Evolutionary conservation across 2,797 vertebrate genomes (phyloP).

Genomic region (Hephaestus fuliginosus): DNA sequence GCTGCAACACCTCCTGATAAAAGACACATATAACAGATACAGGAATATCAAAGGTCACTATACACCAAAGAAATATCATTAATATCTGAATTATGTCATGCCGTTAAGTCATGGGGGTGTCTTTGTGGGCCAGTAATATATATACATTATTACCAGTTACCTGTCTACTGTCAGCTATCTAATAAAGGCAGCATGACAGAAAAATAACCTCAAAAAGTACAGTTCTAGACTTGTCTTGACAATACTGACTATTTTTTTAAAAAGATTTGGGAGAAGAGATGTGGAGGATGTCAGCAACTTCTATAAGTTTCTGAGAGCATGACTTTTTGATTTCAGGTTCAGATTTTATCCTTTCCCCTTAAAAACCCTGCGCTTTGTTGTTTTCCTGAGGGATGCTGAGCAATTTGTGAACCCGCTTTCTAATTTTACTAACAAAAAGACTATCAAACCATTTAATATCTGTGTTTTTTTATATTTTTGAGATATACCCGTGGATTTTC

Average conservation of each 20-base stretch:
- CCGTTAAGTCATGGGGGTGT: neutral
- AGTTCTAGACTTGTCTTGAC: no score
- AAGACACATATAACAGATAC: neutral
- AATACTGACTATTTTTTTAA: no score
- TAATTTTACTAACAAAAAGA: no score
- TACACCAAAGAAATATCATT: neutral
- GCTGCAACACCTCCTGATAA: neutral
- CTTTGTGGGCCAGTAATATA: neutral
- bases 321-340: no score
- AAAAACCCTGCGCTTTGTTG: no score
- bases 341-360: no score
- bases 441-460: no score
- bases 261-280: neutral
- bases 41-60: neutral
- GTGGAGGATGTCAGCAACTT: neutral
- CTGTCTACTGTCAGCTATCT: neutral
- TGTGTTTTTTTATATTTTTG: no score
- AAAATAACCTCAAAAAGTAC: neutral
- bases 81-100: neutral
- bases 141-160: neutral
- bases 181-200: neutral
- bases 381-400: no score
- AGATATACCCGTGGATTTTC: no score
- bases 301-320: no score
- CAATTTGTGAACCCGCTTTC: no score